These are phyloP conservation scores for Bambusicola thoracicus DNA, from an alignment of 2,113 vertebrate species.

Conservation along the genomic window DNA sequence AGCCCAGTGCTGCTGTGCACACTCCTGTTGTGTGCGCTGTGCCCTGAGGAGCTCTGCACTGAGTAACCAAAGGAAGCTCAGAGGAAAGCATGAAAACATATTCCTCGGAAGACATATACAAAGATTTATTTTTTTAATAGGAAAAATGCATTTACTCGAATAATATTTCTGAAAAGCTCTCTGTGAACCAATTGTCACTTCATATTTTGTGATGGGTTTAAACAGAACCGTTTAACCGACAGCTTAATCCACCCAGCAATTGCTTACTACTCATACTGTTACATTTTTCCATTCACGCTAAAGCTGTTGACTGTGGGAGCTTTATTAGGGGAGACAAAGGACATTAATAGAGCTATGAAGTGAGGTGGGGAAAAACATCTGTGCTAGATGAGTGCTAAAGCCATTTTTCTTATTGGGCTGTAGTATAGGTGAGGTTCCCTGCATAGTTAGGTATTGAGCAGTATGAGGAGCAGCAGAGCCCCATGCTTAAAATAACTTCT, in stretches of 20 bases:
- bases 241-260: neutral
- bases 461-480: neutral
- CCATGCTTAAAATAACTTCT: neutral
- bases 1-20: neutral
- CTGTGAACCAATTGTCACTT: neutral
- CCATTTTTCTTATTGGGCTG: neutral
- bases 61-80: neutral
- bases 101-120: neutral
- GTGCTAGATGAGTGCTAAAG: neutral
- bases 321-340: neutral
- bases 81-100: neutral
- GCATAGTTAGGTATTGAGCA: neutral
- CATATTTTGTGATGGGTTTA: neutral
- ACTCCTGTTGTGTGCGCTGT: fast-evolving
- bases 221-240: neutral
- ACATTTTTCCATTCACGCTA: neutral
- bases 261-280: neutral
- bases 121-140: neutral
- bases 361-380: neutral
- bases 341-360: neutral
- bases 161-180: neutral
- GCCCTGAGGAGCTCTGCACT: neutral
- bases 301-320: neutral
- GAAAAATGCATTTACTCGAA: neutral
- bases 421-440: neutral